A percentile compares a stretch with the other conserved stretches of the same genome.
Conservation (phyloP, 1,140 invertebrate species). For the Amphibalanus amphitrite region DNA sequence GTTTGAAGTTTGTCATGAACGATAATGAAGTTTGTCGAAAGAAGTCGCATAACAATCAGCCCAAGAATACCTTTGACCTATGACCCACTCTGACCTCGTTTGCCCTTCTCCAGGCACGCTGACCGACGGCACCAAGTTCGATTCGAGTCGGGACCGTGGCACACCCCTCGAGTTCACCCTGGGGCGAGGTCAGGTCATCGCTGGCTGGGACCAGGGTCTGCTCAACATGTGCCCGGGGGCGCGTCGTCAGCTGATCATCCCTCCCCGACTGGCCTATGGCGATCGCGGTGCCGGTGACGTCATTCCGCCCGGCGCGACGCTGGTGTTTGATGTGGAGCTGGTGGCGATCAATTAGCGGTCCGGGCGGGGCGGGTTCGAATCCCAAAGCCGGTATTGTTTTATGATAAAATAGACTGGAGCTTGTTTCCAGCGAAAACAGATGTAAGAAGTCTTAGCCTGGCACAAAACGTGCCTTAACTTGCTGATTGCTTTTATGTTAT, state of each 20-base stretch:
- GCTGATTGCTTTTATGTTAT: too few species aligned
- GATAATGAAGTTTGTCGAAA: too few species aligned
- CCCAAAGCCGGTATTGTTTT: too few species aligned
- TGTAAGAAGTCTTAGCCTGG: too few species aligned
- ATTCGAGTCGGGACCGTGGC: conserved; percentile 24
- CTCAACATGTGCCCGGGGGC: conserved; percentile 87
- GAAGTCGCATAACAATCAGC: too few species aligned
- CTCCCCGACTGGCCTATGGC: conserved; percentile 73
- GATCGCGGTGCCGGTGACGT: conserved; percentile 76
- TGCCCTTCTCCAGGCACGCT: conserved; percentile 11
- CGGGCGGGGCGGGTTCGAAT: not conserved
- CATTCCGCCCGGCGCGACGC: conserved; percentile 35
- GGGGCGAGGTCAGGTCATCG: conserved; percentile 26
- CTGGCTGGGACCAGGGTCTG: conserved; percentile 81
- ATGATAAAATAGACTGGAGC: too few species aligned
- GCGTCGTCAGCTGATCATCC: conserved; percentile 75
- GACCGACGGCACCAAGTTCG: conserved; percentile 24
- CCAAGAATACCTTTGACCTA: not conserved
- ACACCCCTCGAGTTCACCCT: conserved; percentile 30
- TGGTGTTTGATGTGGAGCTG: conserved; percentile 24
- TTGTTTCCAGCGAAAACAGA: too few species aligned
- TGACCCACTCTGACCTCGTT: not conserved
- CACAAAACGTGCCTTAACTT: too few species aligned
- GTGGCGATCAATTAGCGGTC: conserved; percentile 13
- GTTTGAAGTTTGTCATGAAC: too few species aligned